Conservation (phyloP, 2,797 vertebrate species). For the Rhinoraja longicauda region DNA sequence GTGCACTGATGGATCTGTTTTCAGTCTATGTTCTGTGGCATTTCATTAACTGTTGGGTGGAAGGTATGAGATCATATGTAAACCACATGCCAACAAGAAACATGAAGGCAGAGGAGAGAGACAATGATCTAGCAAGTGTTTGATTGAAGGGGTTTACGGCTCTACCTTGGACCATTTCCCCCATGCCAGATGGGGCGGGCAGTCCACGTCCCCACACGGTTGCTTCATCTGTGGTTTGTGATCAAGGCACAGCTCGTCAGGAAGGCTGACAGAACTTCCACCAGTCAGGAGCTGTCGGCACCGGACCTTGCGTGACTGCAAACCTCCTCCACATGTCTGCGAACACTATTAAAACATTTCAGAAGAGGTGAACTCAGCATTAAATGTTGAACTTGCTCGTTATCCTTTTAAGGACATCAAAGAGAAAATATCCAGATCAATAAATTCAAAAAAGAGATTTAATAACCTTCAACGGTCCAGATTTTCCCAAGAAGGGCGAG, state of each 20-base stretch:
- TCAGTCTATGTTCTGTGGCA: neutral
- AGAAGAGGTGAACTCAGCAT: neutral
- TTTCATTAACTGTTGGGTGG: neutral
- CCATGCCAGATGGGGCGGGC: constrained; percentile 61
- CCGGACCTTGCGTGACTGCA: constrained; percentile 69
- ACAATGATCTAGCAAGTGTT: neutral
- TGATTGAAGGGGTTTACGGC: neutral
- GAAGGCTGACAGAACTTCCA: constrained; percentile 66
- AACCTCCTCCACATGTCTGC: constrained; percentile 72
- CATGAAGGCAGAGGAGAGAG: neutral
- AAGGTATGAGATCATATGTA: neutral
- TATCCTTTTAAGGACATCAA: neutral
- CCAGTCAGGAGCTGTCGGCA: constrained; percentile 79
- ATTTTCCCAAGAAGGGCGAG: too few relatives aligned
- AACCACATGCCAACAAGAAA: neutral
- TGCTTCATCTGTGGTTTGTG: constrained; percentile 58
- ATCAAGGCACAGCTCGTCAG: constrained; percentile 61
- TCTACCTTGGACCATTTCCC: constrained; percentile 78
- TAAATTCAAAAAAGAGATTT: neutral
- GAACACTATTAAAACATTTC: constrained; percentile 65
- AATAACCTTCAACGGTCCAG: neutral
- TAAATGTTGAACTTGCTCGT: neutral
- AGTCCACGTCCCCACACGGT: constrained; percentile 68
- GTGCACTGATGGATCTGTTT: too few relatives aligned
- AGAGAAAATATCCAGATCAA: neutral